Evolutionary conservation across 2,113 vertebrate genomes (phyloP), one percentile per base, ranked within the genome.

Genomic region (Megaleporinus macrocephalus): DNA sequence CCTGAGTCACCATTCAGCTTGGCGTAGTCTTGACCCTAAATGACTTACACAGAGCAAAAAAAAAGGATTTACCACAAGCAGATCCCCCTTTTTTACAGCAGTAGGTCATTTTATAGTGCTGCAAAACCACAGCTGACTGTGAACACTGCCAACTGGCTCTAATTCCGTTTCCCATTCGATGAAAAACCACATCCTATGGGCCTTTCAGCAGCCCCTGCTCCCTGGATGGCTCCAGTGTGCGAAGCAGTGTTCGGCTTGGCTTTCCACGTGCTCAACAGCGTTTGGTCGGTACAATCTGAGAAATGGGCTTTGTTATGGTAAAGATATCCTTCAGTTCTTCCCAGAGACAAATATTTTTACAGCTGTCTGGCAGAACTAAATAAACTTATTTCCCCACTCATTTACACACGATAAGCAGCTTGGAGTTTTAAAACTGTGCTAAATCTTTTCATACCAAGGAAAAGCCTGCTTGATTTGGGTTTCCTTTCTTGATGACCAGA

Each of bases 221-320:
- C 22, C 24, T 26, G 57, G 57, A 61, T 13, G 24, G 57, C 57
- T 26, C 57, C 57, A 61, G n/a, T 26, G 4, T n/a, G 55, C 18
- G 14, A 26, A 61, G 57, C 24, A 13, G 22, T 12, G n/a, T n/a
- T 47, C 22, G 6, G 29, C n/a, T 7, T 59, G 73, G 57, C 30
- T n/a, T 44, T 30, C 62, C 70, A 75, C 75, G 47, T 81, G 61
- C 51, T 66, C 12, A 49, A 63, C 55, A 61, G 57, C 57, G 20
- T 36, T 76, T 86, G 26, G 61, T 71, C 24, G 82, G 85, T 41
- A 82, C 83, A 79, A 80, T 84, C 55, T 44, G 83, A 36, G 24
- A 62, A 84, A 81, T 62, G 30, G 49, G 71, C 72, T 89, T 85
- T 86, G 86, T 87, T 89, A 81, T 83, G 81, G 80, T 89, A 85